Conservation (phyloP, 2,888 invertebrate genomes). For the Hirtodrosophila cameraria region DNA sequence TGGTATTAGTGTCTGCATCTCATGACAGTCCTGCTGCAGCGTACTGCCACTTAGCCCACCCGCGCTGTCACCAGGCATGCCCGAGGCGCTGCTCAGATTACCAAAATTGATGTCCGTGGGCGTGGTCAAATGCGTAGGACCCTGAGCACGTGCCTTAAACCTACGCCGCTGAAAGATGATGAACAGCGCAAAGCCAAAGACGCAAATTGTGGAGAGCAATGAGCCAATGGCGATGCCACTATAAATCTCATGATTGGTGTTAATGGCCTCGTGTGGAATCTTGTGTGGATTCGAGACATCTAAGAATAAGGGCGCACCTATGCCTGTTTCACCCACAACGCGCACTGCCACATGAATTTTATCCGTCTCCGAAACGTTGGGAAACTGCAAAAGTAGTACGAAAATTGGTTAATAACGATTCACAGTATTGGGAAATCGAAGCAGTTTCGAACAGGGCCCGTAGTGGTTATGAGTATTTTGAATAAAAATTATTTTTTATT, state of each 20-base stretch:
- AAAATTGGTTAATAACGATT: background rate
- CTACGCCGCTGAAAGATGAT: constrained; percentile 81
- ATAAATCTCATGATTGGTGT: constrained; percentile 76
- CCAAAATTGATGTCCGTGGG: constrained; percentile 82
- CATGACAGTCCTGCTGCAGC: constrained; percentile 82
- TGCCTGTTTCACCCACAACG: constrained; percentile 83
- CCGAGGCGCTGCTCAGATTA: constrained; percentile 77
- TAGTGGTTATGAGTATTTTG: too few species aligned
- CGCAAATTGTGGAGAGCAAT: constrained; percentile 79
- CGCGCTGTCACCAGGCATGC: constrained; percentile 80
- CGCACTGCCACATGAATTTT: constrained; percentile 83
- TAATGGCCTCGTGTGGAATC: constrained; percentile 58
- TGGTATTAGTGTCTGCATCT: constrained; percentile 84
- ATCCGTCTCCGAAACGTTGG: constrained; percentile 82
- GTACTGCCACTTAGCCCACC: constrained; percentile 81
- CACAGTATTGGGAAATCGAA: too few species aligned
- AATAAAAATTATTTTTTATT: too few species aligned
- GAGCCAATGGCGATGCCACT: constrained; percentile 83
- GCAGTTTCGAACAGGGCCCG: background rate
- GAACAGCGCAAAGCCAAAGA: constrained; percentile 80
- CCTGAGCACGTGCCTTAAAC: constrained; percentile 80
- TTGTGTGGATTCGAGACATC: constrained; percentile 76
- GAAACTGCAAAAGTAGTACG: constrained; percentile 66
- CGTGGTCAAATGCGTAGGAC: constrained; percentile 79
- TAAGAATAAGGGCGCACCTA: constrained; percentile 83